Conservation (phyloP, 2,113 vertebrate species). For the Clarias gariepinus region DNA sequence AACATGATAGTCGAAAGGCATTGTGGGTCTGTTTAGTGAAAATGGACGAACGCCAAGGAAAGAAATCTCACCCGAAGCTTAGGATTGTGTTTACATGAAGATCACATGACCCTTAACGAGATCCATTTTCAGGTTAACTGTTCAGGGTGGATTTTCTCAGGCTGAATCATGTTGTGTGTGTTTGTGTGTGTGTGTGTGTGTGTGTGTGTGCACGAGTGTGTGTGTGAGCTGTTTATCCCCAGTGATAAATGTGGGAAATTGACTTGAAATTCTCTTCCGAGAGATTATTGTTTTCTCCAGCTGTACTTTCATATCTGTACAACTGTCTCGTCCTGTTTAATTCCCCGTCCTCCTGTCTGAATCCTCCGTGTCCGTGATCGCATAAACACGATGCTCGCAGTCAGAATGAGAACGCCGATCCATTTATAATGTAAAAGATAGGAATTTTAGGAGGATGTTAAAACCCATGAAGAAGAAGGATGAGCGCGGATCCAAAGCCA, state of each 20-base stretch:
- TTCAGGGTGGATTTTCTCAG: neutral
- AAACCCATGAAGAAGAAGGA: neutral
- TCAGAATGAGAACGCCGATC: neutral
- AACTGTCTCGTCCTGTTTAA: neutral
- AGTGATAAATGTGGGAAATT: neutral
- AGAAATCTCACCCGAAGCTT: neutral
- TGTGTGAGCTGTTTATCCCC: neutral
- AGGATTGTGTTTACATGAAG: neutral
- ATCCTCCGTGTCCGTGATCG: neutral
- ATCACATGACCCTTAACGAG: neutral
- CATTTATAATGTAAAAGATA: neutral
- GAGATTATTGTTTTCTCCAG: constrained; percentile 2
- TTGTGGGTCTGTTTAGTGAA: neutral
- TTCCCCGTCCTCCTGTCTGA: neutral
- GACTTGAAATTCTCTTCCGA: neutral
- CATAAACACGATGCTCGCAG: neutral
- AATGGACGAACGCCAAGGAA: neutral
- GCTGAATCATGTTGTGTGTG: neutral
- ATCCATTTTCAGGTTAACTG: too few species aligned
- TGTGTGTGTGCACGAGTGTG: neutral
- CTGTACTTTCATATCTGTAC: neutral
- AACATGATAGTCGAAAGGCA: neutral
- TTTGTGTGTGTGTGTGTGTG: too few species aligned
- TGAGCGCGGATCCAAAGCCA: too few species aligned
- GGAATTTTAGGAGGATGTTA: neutral